Base-by-base conservation (phyloP, 1,140 invertebrate genomes). In the Dreissena rostriformis region DNA sequence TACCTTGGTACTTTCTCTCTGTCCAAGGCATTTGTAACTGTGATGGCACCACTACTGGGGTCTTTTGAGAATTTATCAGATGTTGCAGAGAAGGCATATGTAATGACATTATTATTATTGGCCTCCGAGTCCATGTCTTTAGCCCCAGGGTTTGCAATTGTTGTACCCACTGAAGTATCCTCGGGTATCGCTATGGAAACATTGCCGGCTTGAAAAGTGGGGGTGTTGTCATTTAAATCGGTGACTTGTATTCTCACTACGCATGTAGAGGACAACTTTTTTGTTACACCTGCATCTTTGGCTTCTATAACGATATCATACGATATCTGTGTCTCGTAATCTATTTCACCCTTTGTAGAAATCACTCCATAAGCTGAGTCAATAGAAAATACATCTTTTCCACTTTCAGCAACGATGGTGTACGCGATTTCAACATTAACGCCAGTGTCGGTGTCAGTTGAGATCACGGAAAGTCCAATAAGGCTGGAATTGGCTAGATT, bases 391-490 rank as follows among this genome's bases (percentile, higher is more conserved):
- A 73, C 15, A n/a, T 63, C 22, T 24, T 28, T 29, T 22, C 86
- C 86, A n/a, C 75, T 82, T 14, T 82, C 86, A 10, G 86, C 84
- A 12, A 63, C 22, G 2, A 86, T 84, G 0, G 86, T 72, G 53
- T 86, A 86, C 17, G 61, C 63, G 12, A 79, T 70, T 14, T 81
- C 61, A 39, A 86, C 88, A 82, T 86, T 86, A 15, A 28, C 57
- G 22, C 87, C 86, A 73, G 85, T 76, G 70, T 88, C 87, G 8
- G 51, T 70, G 72, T 88, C 87, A 5, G 74, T 81, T 4, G 87
- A 83, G 0, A 26, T 57, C 65, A 87, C 87, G 8, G 8, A 39
- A 26, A 61, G 73, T 0, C 76, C 29, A 19, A 86, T 73, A 15
- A 55, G 15, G n/a, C 68, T 55, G 0, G 79, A 61, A 4, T 24